These are phyloP conservation scores for Hemichromis elongatus DNA, from an alignment of 2,113 vertebrate genomes.

Conservation along the genomic window DNA sequence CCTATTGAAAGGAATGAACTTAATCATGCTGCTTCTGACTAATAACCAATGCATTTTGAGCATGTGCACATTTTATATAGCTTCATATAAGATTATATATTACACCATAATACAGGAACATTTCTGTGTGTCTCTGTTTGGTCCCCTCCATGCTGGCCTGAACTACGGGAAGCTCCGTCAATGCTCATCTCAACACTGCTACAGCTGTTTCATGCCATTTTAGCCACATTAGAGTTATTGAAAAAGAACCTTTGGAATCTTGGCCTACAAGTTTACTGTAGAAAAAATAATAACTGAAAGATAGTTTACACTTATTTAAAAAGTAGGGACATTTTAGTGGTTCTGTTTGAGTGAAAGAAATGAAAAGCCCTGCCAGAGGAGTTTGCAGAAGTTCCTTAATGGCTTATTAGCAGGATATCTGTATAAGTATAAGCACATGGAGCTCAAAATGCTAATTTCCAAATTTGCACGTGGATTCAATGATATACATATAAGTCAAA, in stretches of 20 bases:
- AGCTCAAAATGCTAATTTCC: neutral
- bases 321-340: neutral
- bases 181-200: neutral
- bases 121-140: slow-evolving; percentile 6
- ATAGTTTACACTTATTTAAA: neutral
- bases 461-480: neutral
- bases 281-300: neutral
- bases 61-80: slow-evolving; percentile 72
- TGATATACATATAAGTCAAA: neutral
- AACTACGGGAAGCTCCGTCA: neutral
- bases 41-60: slow-evolving; percentile 72
- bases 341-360: neutral
- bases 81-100: slow-evolving; percentile 35
- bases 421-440: neutral
- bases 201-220: neutral
- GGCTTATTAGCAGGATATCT: neutral
- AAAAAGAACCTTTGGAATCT: neutral
- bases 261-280: neutral
- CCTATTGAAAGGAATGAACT: slow-evolving; percentile 64
- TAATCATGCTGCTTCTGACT: slow-evolving; percentile 74
- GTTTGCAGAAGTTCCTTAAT: neutral
- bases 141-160: slow-evolving; percentile 1
- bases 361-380: neutral
- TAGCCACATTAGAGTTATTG: neutral
- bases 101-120: slow-evolving; percentile 24